Evolutionary conservation across 2,113 vertebrate genomes (phyloP), one percentile per base, ranked within the genome.

Genomic region (Meles meles): DNA sequence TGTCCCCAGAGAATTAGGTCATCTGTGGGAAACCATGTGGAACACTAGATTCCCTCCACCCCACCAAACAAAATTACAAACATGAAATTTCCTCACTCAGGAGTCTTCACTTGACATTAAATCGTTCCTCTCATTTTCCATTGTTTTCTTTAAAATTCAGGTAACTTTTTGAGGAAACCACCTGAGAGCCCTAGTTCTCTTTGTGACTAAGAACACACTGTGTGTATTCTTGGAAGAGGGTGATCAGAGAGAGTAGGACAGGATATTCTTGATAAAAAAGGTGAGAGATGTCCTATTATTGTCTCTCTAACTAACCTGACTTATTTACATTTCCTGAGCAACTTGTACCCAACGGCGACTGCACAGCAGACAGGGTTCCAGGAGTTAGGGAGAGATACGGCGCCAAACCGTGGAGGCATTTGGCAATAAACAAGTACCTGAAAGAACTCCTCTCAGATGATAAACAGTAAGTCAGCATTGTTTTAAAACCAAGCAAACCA

Each of bases 161-260:
- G 12, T 39, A 61, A 17, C n/a, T 59, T 94, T 96, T 87, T 83
- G 42, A 96, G 65, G 88, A 91, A 55, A 37, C 20, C 34, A 14
- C 29, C 2, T 7, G 29, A 23, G n/a, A 42, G 27, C 23, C n/a
- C 17, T 71, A 10, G 69, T 93, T 88, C 80, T 85, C 59, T 63
- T n/a, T 49, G 27, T 61, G 29, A 63, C 15, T 31, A 42, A 61
- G 59, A 80, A 14, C 25, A 31, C 7, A 31, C 11, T 0, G 0
- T 17, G 20, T 31, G 6, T 55, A 34, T 42, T 47, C 55, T 76
- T 67, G 52, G 57, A 61, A 57, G 7, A 37, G 21, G 42, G 31
- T 17, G 74, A 76, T 29, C 37, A 44, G 39, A 12, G 31, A 8
- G 27, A 37, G 31, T 29, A 37, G 17, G 91, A 52, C 5, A 15